A percentile compares a stretch with the other conserved stretches of the same genome.
phyloP scores from a whole-genome alignment of 2,797 vertebrate species.

The Macrochelys suwanniensis region DNA sequence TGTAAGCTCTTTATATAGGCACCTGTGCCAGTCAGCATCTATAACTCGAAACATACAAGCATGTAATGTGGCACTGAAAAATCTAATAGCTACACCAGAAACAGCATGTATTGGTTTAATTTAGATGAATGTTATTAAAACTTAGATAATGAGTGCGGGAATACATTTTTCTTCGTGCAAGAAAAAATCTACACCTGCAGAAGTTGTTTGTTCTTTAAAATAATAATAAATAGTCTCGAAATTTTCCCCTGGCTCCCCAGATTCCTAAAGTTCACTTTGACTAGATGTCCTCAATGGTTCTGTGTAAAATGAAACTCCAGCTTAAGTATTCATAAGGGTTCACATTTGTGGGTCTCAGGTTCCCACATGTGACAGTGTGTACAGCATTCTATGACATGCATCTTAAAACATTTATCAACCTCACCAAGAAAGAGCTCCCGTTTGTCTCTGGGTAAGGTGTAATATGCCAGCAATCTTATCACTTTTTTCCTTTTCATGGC shows the following conservation, averaged over 20 bases:
- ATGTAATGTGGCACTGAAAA: constrained; percentile 13
- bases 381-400: neutral
- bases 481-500: constrained; percentile 2
- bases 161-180: neutral
- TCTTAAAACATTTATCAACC: neutral
- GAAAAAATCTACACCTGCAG: neutral
- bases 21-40: constrained; percentile 25
- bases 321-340: neutral
- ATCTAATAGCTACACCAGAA: neutral
- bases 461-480: constrained; percentile 37
- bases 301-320: neutral
- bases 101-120: neutral
- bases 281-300: neutral
- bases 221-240: neutral
- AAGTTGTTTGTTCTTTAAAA: neutral
- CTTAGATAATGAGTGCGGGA: neutral
- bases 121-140: constrained; percentile 3
- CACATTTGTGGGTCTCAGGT: neutral
- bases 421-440: neutral
- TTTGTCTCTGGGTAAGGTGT: constrained; percentile 21
- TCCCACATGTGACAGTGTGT: neutral
- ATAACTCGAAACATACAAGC: constrained; percentile 30
- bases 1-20: neutral
- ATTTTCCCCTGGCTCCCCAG: neutral
- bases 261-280: neutral